A percentile compares a stretch with the other conserved stretches of the same genome.
Conservation (phyloP, 2,113 vertebrate species). For the Pangasianodon hypophthalmus region DNA sequence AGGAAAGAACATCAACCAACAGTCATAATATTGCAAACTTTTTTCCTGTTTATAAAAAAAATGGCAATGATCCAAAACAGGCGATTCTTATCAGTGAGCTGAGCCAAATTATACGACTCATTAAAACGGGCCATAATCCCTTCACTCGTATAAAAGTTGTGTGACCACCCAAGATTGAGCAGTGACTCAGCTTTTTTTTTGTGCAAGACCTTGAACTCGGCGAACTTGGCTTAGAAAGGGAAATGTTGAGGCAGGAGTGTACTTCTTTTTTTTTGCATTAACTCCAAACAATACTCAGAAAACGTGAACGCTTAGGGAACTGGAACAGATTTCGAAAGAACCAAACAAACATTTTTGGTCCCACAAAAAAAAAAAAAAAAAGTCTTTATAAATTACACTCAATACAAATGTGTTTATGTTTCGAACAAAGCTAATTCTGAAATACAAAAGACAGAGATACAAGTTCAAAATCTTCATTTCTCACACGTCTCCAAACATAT, state of each 20-base stretch:
- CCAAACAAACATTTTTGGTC: neutral
- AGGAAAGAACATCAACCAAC: neutral
- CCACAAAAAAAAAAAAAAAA: neutral
- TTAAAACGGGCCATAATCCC: neutral
- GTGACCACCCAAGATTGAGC: neutral
- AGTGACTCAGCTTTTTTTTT: neutral
- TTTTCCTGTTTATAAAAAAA: neutral
- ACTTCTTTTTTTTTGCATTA: neutral
- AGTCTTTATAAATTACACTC: slow-evolving; percentile 18
- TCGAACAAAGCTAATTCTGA: neutral
- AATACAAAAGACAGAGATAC: slow-evolving; percentile 10
- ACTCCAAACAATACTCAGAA: neutral
- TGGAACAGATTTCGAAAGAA: neutral
- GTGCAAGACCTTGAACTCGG: neutral
- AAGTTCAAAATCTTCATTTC: neutral
- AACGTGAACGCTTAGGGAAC: neutral
- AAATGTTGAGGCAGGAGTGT: neutral
- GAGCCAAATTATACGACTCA: neutral
- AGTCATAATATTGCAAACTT: neutral
- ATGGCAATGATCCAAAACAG: neutral
- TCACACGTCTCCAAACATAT: neutral
- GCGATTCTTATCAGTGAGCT: neutral
- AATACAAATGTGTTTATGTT: neutral
- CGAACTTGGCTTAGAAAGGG: neutral
- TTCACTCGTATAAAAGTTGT: neutral